Conservation (phyloP, 64 coral and sea anemone species). For the Montipora capricornis region DNA sequence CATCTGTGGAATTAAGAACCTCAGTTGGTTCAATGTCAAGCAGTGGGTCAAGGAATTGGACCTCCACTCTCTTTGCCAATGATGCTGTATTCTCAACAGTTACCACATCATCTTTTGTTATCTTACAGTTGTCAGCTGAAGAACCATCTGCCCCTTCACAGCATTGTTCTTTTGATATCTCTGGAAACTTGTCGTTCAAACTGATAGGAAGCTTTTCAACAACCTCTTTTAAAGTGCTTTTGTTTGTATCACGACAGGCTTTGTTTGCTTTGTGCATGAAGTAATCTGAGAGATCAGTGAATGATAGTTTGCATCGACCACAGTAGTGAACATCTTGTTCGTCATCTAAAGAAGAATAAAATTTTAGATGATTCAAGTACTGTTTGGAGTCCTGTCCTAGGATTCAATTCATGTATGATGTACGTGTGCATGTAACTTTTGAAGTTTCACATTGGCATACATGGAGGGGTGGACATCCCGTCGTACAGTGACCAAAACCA, state of each 20-base stretch:
- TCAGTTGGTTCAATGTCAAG: not conserved
- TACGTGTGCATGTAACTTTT: too few relatives aligned
- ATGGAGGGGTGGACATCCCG: too few relatives aligned
- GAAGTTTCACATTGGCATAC: too few relatives aligned
- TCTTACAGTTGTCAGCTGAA: not conserved
- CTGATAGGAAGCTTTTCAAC: not conserved
- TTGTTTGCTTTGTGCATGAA: conserved; percentile 83
- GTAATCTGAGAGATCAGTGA: conserved; percentile 82
- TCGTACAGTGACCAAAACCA: too few relatives aligned
- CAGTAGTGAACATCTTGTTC: conserved; percentile 97
- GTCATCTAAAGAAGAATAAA: conserved; percentile 63
- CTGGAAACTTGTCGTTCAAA: not conserved
- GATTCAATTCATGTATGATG: too few relatives aligned
- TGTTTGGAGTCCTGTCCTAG: too few relatives aligned
- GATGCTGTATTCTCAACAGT: not conserved
- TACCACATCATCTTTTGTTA: not conserved
- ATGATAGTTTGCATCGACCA: conserved; percentile 88
- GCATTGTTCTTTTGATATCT: not conserved
- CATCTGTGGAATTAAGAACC: not conserved
- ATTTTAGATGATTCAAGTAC: not conserved
- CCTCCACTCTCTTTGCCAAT: not conserved
- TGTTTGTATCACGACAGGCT: conserved; percentile 22
- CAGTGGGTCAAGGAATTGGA: conserved; percentile 18
- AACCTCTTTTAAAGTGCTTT: conserved; percentile 9
- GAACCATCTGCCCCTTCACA: not conserved